Conservation (phyloP, 1,140 invertebrate genomes). For the Apis florea region DNA sequence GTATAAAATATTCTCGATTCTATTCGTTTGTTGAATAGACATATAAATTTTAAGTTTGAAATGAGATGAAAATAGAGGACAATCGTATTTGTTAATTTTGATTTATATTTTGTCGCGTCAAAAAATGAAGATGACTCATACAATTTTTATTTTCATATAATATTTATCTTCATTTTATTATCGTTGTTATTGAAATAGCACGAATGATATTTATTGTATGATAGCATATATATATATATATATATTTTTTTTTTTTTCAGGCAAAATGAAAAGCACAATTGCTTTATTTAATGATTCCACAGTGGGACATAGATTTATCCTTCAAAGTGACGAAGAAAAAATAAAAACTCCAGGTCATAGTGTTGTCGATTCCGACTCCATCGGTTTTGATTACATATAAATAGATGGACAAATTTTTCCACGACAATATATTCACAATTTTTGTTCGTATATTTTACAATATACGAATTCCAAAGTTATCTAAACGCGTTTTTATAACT, state of each 20-base stretch:
- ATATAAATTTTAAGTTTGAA: background rate
- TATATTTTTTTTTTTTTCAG: constrained; percentile 53
- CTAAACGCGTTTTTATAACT: constrained; percentile 48
- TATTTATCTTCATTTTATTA: background rate
- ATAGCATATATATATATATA: background rate
- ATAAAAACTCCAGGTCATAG: constrained; percentile 51
- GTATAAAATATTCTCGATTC: constrained; percentile 53
- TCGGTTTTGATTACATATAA: constrained; percentile 49
- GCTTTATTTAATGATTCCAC: constrained; percentile 53
- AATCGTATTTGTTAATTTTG: background rate
- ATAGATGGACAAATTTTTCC: constrained; percentile 54
- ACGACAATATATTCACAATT: constrained; percentile 46
- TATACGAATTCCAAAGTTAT: constrained; percentile 42
- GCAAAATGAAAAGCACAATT: constrained; percentile 53
- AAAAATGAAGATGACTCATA: background rate
- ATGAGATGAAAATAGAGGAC: background rate
- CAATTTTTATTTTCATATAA: background rate
- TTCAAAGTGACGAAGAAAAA: constrained; percentile 61
- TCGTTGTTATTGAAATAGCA: background rate
- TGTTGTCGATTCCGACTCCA: constrained; percentile 50
- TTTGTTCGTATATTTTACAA: constrained; percentile 38
- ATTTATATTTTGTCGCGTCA: constrained; percentile 6
- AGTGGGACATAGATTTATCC: constrained; percentile 62
- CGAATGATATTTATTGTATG: background rate
- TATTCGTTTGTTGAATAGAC: background rate